Evolutionary conservation across 2,888 invertebrate species (phyloP).

Genomic region (Eulithis testata): DNA sequence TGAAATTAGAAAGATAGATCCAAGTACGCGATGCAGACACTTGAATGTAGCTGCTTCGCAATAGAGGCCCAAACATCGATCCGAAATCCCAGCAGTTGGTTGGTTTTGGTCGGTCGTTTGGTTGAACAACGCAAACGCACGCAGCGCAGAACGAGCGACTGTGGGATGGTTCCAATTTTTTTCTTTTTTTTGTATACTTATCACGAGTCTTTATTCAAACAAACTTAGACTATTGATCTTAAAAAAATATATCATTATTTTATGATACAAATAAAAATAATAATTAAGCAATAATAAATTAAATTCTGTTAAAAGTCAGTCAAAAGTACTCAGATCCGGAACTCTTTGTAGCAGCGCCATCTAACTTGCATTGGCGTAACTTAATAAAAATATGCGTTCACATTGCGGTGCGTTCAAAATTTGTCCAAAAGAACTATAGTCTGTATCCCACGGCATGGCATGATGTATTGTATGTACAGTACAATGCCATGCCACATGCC

Average conservation of each 20-base stretch:
- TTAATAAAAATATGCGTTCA: constrained; percentile 16
- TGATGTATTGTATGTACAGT: too few relatives aligned
- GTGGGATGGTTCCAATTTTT: constrained; percentile 41
- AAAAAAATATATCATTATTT: constrained; percentile 3
- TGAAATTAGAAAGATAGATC: constrained; percentile 86
- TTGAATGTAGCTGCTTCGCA: constrained; percentile 87
- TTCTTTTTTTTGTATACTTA: constrained; percentile 44
- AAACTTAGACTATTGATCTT: not conserved
- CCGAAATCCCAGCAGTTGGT: constrained; percentile 77
- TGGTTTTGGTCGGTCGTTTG: constrained; percentile 54
- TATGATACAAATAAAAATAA: constrained; percentile 27
- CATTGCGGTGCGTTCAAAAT: not conserved
- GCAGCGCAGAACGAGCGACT: constrained; percentile 40
- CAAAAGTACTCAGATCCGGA: constrained; percentile 35
- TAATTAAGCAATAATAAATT: constrained; percentile 1
- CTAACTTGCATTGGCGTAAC: constrained; percentile 32
- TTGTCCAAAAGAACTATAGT: too few relatives aligned
- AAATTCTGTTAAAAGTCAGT: constrained; percentile 33
- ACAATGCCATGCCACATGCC: too few relatives aligned
- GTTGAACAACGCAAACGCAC: constrained; percentile 47
- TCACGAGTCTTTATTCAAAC: not conserved
- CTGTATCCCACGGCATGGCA: too few relatives aligned
- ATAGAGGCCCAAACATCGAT: constrained; percentile 88
- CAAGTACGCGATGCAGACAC: constrained; percentile 88
- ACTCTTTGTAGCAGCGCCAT: constrained; percentile 43